Base-by-base conservation (phyloP, 64 coral and sea anemone species). In the Montipora foliosa region DNA sequence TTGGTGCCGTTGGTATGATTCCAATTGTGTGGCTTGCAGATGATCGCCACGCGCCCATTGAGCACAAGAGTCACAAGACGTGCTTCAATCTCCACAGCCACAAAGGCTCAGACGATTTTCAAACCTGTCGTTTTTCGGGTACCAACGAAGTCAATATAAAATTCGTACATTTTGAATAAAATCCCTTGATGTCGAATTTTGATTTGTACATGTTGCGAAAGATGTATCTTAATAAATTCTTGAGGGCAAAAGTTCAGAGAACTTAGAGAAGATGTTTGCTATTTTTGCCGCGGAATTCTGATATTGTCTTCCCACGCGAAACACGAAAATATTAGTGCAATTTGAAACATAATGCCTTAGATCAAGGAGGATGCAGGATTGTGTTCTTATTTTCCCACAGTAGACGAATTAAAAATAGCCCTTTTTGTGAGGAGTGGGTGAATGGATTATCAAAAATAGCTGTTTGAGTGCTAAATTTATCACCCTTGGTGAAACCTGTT, bases 171-270 rank as follows among this genome's bases (percentile, higher is more conserved):
- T 37, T 37, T 37, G 37, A 37, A 37, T 37, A 37, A 37, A 37
- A 37, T 37, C 37, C 37, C 37, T 37, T 37, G 37, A 37, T 37
- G 37, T 37, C 37, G 37, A 37, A 37, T 2, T 37, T 37, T 37
- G 37, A 55, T 55, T 55, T 55, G 52, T 0, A 55, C 52, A 5
- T 55, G 52, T 55, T 55, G 52, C 6, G 14, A 12, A 4, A 64
- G 12, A 2, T 45, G 45, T 17, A 19, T 44, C 19, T 17, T 47
- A 0, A 46, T 4, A 19, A 84, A 84, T 84, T 84, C 29, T 68
- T 16, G 37, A 3, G 14, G 61, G 62, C 81, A 67, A 84, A 84
- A 84, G 81, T 84, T 84, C 60, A 84, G 2, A 7, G 3, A 5
- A 48, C 16, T 67, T 61, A 47, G 81, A 47, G 64, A 84, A 14